Evolutionary conservation across 1,140 invertebrate species (phyloP), one percentile per base, ranked within the genome.

Genomic region (Diabrotica undecimpunctata): DNA sequence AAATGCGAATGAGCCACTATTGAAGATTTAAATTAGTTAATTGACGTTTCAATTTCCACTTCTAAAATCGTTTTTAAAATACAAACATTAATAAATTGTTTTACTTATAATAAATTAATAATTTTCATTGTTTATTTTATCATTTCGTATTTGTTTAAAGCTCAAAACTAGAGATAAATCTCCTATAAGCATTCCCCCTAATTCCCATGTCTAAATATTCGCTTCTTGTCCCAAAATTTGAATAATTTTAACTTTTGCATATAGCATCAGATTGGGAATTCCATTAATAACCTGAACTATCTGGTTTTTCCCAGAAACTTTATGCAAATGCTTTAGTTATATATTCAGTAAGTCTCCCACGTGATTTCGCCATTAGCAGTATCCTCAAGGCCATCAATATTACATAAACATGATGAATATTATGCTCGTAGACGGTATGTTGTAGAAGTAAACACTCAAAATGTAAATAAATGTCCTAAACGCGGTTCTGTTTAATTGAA

Each of bases 341-440:
- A 46, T 46, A 46, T 25, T 25, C 25, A 25, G 25, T 25, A 46
- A n/a, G 8, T 46, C n/a, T 46, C 41, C 41, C n/a, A 46, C n/a
- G 41, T 46, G 41, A 46, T n/a, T 46, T 46, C n/a, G 41, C 41
- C 41, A 46, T 46, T 46, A 46, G 41, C 41, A 46, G 41, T n/a
- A 46, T 10, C n/a, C 41, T n/a, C 41, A 46, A 46, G 41, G n/a
- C 41, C 41, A 46, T 46, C 8, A 46, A 46, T 46, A 46, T 46
- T 46, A 6, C 41, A 46, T 46, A 46, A 46, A 46, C 41, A 46
- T 10, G 41, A 8, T 46, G 41, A n/a, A 46, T 10, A 46, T 10
- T 46, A 46, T 46, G 41, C n/a, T 6, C 41, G 41, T n/a, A 10
- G 5, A 46, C 41, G 25, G 25, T 25, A 25, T 25, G 25, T 25